Evolutionary conservation across 37 sponge, comb jelly and placozoan genomes (phyloP).

Genomic region (Halisarca cf. caerulea): DNA sequence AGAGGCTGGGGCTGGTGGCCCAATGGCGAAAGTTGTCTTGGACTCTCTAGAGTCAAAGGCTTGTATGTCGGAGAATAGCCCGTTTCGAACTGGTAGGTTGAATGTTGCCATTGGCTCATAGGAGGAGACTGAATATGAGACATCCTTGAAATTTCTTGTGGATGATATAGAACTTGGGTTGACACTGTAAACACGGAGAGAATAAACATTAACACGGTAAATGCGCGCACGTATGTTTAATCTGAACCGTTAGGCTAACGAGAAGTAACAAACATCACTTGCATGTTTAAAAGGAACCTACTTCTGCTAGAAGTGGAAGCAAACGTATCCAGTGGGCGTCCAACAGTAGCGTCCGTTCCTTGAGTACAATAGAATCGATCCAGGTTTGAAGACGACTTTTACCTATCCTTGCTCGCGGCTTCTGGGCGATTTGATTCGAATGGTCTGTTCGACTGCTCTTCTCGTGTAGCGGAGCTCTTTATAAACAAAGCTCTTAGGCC

Average conservation of each 20-base stretch:
- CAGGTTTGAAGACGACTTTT: not conserved
- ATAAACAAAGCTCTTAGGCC: not conserved
- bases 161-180: not conserved
- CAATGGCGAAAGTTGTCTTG: too few relatives aligned
- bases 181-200: too few relatives aligned
- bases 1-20: not conserved
- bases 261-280: too few relatives aligned
- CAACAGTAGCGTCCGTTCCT: not conserved
- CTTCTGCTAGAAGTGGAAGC: conserved; percentile 17
- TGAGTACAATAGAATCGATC: not conserved
- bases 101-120: too few relatives aligned
- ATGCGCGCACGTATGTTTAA: too few relatives aligned
- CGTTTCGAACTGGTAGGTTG: too few relatives aligned
- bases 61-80: too few relatives aligned
- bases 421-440: too few relatives aligned
- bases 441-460: not conserved
- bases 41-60: too few relatives aligned
- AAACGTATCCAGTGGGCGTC: conserved; percentile 10
- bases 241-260: too few relatives aligned
- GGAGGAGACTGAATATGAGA: not conserved
- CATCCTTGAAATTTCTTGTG: not conserved
- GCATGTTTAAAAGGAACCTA: not conserved
- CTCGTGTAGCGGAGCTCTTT: not conserved
- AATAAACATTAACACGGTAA: too few relatives aligned
- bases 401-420: too few relatives aligned